Evolutionary conservation across 2,888 invertebrate genomes (phyloP), one percentile per base, ranked within the genome.

Genomic region (Pristionchus fissidentatus): DNA sequence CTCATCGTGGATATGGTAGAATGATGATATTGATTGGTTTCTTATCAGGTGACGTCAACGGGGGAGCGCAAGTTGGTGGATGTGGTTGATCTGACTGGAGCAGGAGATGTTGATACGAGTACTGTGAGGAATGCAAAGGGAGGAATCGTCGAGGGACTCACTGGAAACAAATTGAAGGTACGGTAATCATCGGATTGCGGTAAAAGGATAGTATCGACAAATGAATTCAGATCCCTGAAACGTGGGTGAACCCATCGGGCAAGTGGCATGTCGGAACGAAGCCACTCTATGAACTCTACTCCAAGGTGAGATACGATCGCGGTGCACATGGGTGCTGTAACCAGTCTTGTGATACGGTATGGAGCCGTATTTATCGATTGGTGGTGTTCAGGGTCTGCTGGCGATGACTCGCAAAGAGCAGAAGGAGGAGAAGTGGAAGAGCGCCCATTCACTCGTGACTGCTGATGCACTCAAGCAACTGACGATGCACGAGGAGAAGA

Each of bases 21-120:
- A 13, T 55, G 55, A 22, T n/a, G n/a, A n/a, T n/a, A n/a, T 10
- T 49, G 10, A 22, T 26, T 75, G 43, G 92, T n/a, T n/a, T n/a
- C n/a, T n/a, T n/a, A n/a, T n/a, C n/a, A 97, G 97, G 94, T 95
- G 87, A 96, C 97, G 26, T 95, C 95, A 85, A 96, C 96, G 93
- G 97, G 97, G 66, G 95, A 96, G 91, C 95, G 95, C 29, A 99
- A 99, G 94, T 95, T 99, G 79, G 95, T 98, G 91, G 97, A 97
- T 93, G 95, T 98, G 85, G 96, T 95, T 92, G 98, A 99, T 94
- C 97, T 97, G 92, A 96, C 96, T 90, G 99, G 99, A 32, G 96
- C 96, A 92, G 99, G 98, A 5, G 98, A 99, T 94, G 97, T 98
- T 84, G 96, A 96, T 93, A 97, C 97, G 10, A 95, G 95, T 81